Evolutionary conservation across 1,140 invertebrate species (phyloP).

Genomic region (Palaemon carinicauda): DNA sequence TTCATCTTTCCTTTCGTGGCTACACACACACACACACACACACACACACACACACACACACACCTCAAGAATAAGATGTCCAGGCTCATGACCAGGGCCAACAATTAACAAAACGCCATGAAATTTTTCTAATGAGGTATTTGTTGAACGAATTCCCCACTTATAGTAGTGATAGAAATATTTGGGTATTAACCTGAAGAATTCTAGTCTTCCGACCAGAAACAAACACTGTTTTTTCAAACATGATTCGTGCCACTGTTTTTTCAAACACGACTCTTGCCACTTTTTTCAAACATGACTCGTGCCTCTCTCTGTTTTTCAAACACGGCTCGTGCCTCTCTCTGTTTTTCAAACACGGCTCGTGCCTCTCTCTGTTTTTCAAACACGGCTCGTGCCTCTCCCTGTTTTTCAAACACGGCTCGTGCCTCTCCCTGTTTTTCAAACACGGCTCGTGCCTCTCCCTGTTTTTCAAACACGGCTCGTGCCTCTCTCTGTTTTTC

Average conservation of each 20-base stretch:
- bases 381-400: not conserved
- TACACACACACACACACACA: too few relatives aligned
- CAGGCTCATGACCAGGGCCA: too few relatives aligned
- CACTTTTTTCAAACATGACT: not conserved
- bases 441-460: not conserved
- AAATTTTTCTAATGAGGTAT: too few relatives aligned
- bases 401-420: too few relatives aligned
- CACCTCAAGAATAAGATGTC: too few relatives aligned
- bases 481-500: not conserved
- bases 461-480: too few relatives aligned
- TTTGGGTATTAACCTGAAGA: not conserved
- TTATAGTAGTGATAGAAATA: too few relatives aligned
- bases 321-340: not conserved
- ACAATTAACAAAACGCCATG: too few relatives aligned
- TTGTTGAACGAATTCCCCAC: too few relatives aligned
- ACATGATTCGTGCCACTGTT: not conserved
- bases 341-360: too few relatives aligned
- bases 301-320: not conserved
- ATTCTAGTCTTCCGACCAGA: not conserved
- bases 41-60: too few relatives aligned
- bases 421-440: not conserved
- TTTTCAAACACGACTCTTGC: not conserved
- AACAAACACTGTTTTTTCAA: not conserved
- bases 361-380: not conserved
- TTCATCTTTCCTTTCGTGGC: too few relatives aligned